Conservation (phyloP, 1,140 invertebrate genomes). For the Probaryconus sp. region DNA sequence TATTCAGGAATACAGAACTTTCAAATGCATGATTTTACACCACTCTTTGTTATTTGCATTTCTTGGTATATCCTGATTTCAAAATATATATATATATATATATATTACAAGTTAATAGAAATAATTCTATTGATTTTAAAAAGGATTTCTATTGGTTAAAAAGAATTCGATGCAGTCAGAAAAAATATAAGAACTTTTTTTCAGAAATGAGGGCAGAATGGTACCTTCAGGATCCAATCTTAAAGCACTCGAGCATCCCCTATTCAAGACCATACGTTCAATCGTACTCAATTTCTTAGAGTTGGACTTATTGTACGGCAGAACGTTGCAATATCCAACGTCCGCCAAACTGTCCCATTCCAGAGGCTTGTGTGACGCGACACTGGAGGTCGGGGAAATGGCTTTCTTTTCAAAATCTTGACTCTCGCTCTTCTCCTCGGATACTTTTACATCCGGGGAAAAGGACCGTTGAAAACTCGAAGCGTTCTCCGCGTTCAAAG, state of each 20-base stretch:
- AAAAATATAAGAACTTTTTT: neutral
- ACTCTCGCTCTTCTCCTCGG: constrained; percentile 62
- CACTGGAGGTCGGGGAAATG: constrained; percentile 82
- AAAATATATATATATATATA: no score
- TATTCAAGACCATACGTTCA: constrained; percentile 79
- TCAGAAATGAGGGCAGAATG: no score
- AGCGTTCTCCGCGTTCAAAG: constrained; percentile 57
- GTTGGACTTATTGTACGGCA: constrained; percentile 71
- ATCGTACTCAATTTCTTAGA: constrained; percentile 79
- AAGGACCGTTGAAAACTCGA: constrained; percentile 52
- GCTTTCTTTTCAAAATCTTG: constrained; percentile 67
- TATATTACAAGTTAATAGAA: no score
- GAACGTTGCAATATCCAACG: constrained; percentile 83
- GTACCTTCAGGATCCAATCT: constrained; percentile 77
- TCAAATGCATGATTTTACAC: no score
- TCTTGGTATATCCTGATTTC: no score
- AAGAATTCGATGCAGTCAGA: no score
- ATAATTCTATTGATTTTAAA: no score
- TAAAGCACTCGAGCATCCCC: constrained; percentile 70
- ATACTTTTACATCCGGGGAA: constrained; percentile 59
- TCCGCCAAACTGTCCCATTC: constrained; percentile 89
- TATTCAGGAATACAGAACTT: no score
- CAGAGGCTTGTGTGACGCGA: constrained; percentile 82
- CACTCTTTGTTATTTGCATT: no score
- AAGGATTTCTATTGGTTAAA: no score